phyloP scores from a whole-genome alignment of 2,797 vertebrate species.

The Clamator glandarius region DNA sequence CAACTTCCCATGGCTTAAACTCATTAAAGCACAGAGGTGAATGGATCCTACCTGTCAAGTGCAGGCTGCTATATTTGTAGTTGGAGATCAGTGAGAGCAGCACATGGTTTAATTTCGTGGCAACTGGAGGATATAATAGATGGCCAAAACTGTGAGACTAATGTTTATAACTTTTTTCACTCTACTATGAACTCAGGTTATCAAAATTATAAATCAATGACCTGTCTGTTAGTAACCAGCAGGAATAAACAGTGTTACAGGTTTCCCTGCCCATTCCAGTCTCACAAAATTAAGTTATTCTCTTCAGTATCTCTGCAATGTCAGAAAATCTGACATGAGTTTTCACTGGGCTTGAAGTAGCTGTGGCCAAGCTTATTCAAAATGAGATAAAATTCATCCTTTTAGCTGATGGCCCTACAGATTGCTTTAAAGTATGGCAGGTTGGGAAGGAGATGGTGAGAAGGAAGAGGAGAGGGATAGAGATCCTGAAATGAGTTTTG shows the following conservation, averaged over 20 bases:
- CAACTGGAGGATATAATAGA: background rate
- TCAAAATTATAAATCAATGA: background rate
- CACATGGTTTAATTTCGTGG: background rate
- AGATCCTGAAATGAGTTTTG: background rate
- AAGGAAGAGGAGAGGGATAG: background rate
- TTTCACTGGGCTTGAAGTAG: background rate
- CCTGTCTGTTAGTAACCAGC: background rate
- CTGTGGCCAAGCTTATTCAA: background rate
- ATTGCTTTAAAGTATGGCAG: background rate
- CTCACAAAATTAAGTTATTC: background rate
- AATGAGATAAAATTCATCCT: background rate
- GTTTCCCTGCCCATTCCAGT: background rate
- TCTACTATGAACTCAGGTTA: background rate
- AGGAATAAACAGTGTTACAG: background rate
- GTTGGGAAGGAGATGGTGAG: background rate
- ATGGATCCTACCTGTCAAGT: background rate
- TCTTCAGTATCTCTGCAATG: rapidly evolving
- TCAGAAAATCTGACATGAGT: background rate
- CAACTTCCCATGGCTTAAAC: background rate
- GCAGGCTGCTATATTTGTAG: background rate
- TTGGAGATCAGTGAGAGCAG: background rate
- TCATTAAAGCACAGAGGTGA: background rate
- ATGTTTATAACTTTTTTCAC: background rate
- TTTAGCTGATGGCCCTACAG: background rate
- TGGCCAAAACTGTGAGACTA: background rate